phyloP scores from a whole-genome alignment of 2,113 vertebrate species.

The Thamnophis sirtalis region DNA sequence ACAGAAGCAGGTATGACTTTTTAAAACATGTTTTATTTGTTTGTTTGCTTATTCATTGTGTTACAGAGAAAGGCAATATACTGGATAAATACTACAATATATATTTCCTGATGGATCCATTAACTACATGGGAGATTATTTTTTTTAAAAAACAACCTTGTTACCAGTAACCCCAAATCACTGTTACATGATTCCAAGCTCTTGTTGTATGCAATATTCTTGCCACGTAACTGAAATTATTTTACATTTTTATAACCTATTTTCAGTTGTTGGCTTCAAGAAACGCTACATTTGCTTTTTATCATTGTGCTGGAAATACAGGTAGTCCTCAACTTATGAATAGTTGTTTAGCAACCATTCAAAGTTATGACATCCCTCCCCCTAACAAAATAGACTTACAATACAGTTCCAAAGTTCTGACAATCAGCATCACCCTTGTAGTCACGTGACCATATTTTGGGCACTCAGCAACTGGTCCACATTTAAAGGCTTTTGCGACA shows the following conservation, averaged over 20 bases:
- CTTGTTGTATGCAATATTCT: neutral
- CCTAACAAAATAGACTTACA: neutral
- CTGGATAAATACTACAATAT: neutral
- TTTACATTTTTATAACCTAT: neutral
- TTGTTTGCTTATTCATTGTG: neutral
- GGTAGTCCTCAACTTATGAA: neutral
- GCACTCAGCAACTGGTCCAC: neutral
- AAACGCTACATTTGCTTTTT: neutral
- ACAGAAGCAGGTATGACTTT: neutral
- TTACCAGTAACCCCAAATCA: neutral
- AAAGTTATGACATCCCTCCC: neutral
- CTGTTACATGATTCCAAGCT: neutral
- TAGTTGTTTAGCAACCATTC: neutral
- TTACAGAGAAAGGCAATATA: neutral
- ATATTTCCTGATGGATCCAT: neutral
- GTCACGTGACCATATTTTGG: neutral
- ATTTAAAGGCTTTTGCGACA: neutral
- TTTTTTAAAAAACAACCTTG: fast-evolving
- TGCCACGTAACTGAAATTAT: neutral
- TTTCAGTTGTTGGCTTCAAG: neutral
- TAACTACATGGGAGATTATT: neutral
- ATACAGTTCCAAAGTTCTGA: neutral
- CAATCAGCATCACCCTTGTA: neutral
- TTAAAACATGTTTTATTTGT: neutral
- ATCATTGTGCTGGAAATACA: neutral